A percentile compares a stretch with the other conserved stretches of the same genome.
Conservation (phyloP, 2,113 vertebrate genomes). For the Crotalus tigris region DNA sequence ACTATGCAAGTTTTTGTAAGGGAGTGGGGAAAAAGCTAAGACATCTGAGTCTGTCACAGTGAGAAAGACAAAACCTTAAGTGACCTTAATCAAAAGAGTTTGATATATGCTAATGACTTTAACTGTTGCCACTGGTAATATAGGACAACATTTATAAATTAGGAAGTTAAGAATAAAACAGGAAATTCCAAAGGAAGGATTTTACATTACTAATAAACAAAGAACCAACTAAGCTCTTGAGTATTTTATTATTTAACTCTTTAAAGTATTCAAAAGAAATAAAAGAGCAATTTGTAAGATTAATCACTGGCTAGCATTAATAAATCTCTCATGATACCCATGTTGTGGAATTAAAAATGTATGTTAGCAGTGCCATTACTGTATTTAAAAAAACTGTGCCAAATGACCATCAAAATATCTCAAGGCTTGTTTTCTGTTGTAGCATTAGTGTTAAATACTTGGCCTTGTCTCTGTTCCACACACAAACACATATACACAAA, state of each 20-base stretch:
- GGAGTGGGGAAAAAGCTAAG: conserved; percentile 9
- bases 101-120: conserved; percentile 52
- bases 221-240: conserved; percentile 51
- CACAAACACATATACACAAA: not conserved
- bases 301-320: not conserved
- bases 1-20: conserved; percentile 16
- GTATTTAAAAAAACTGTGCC: not conserved
- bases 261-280: not conserved
- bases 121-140: conserved; percentile 46
- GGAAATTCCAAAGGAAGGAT: conserved; percentile 70
- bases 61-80: conserved; percentile 43
- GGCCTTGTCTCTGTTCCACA: not conserved
- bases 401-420: not conserved
- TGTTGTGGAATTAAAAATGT: not conserved
- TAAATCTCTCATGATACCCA: not conserved
- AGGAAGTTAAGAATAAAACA: conserved; percentile 62
- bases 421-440: not conserved
- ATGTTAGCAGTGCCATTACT: not conserved
- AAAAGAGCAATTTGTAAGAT: not conserved
- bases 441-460: not conserved
- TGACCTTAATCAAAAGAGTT: conserved; percentile 51
- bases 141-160: conserved; percentile 65
- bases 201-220: conserved; percentile 58
- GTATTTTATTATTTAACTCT: not conserved
- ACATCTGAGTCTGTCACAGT: conserved; percentile 37